These are phyloP conservation scores for Microcebus ravelobensis DNA, from an alignment of 2,113 vertebrate genomes.

Conservation along the genomic window DNA sequence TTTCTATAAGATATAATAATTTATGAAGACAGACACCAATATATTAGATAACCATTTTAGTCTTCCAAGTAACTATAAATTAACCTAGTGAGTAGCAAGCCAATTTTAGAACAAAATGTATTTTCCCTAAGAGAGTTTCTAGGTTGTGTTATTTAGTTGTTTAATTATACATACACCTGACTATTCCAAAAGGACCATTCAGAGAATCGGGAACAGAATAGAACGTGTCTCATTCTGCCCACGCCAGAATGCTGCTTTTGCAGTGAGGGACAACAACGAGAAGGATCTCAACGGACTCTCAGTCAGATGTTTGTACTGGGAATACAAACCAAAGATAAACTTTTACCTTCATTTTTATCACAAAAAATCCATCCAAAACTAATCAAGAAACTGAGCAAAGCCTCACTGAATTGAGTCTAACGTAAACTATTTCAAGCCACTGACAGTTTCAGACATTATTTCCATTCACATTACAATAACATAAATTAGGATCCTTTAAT, in stretches of 20 bases:
- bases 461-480: not conserved
- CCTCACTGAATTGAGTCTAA: not conserved
- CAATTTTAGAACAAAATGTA: not conserved
- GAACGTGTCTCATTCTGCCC: too few species aligned
- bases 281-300: fast-evolving
- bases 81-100: not conserved
- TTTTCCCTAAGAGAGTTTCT: not conserved
- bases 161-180: not conserved
- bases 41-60: not conserved
- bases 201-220: not conserved
- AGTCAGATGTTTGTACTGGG: not conserved
- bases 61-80: not conserved
- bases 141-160: not conserved
- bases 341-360: not conserved
- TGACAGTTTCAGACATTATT: not conserved
- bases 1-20: not conserved
- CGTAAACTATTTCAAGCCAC: not conserved
- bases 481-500: not conserved
- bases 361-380: not conserved
- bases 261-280: not conserved
- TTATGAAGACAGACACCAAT: not conserved
- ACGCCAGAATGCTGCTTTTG: too few species aligned
- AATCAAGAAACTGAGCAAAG: not conserved
- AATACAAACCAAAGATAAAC: slow-evolving; percentile 1
- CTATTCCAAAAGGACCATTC: not conserved